These are phyloP conservation scores for Vireo griseus DNA, from an alignment of 2,797 vertebrate species.

Conservation along the genomic window DNA sequence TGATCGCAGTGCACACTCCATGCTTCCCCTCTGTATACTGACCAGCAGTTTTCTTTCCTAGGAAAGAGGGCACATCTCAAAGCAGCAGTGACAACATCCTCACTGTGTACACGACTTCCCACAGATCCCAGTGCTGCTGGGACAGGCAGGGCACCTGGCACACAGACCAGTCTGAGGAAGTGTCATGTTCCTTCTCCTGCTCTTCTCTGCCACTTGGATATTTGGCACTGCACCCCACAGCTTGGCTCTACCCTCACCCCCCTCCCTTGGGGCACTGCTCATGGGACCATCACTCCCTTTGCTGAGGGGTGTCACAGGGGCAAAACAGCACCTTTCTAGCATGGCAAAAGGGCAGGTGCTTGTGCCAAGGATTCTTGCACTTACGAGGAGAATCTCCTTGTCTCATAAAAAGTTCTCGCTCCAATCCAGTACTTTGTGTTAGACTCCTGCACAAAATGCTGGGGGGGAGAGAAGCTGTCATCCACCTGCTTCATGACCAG, in stretches of 20 bases:
- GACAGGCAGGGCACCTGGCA: not conserved
- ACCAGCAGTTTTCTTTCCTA: rapidly evolving
- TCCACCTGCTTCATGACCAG: rapidly evolving
- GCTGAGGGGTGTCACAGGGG: not conserved
- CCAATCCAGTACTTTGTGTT: rapidly evolving
- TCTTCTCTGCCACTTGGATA: not conserved
- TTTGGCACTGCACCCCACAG: not conserved
- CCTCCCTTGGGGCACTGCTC: not conserved
- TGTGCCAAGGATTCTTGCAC: not conserved
- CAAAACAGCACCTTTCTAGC: not conserved
- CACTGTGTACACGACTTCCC: not conserved
- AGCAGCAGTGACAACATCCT: not conserved
- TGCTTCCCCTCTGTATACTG: rapidly evolving
- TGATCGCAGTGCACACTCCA: rapidly evolving
- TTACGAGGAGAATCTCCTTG: rapidly evolving
- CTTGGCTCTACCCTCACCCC: not conserved
- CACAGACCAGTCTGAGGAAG: not conserved
- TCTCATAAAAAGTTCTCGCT: rapidly evolving
- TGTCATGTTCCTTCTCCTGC: not conserved
- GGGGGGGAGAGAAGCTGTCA: not conserved
- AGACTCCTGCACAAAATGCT: rapidly evolving
- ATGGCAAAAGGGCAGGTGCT: not conserved
- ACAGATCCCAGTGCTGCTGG: not conserved
- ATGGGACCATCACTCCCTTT: not conserved
- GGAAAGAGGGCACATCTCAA: not conserved